Conservation (phyloP, 2,797 vertebrate species). For the Sus cebifrons region DNA sequence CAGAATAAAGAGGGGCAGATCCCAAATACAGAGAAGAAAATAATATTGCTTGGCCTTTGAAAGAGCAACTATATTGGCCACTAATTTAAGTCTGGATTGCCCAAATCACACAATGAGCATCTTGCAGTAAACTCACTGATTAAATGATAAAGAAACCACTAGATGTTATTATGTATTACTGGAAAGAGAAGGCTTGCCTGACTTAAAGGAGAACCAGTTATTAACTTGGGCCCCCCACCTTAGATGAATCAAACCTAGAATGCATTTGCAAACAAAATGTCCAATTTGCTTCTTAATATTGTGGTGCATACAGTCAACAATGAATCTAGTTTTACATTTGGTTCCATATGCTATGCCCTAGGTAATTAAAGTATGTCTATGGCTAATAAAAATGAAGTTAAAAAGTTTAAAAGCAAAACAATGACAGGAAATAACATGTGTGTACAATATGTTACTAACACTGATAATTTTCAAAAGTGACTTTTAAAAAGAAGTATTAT, state of each 20-base stretch:
- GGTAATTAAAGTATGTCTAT: conserved; percentile 64
- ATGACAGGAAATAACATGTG: conserved; percentile 85
- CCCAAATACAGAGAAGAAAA: not conserved
- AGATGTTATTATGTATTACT: not conserved
- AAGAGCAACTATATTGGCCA: not conserved
- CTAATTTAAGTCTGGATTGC: not conserved
- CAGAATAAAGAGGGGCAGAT: not conserved
- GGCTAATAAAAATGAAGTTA: conserved; percentile 76
- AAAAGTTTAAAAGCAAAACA: conserved; percentile 82
- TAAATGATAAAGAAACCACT: conserved; percentile 52
- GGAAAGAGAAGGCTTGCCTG: not conserved
- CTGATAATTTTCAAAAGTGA: conserved; percentile 84
- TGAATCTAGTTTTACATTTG: conserved; percentile 59
- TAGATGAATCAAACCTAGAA: conserved; percentile 11
- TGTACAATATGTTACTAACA: conserved; percentile 85
- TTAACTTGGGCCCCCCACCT: not conserved
- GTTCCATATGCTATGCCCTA: not conserved
- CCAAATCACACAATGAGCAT: not conserved
- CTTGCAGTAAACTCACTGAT: not conserved
- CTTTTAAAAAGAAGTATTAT: conserved; percentile 68
- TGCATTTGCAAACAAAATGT: conserved; percentile 41
- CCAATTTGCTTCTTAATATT: conserved; percentile 18
- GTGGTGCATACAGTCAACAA: not conserved
- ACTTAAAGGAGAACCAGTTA: conserved; percentile 35
- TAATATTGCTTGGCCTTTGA: conserved; percentile 34